Percentiles rank a stretch among this genome's conserved stretches.
Conservation (phyloP, 2,888 invertebrate genomes). For the Periphyllus acericola region DNA sequence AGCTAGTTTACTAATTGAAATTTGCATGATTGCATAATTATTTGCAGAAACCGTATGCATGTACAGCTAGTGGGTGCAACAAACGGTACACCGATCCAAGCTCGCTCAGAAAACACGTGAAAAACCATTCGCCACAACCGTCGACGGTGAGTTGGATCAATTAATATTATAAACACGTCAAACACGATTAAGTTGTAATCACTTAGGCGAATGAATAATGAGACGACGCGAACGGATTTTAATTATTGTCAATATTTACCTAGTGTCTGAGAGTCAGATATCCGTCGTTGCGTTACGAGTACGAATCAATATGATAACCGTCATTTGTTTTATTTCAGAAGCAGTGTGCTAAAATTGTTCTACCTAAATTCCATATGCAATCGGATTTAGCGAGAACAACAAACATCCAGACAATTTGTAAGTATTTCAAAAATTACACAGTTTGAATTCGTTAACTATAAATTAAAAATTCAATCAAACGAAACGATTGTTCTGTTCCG, state of each 20-base stretch:
- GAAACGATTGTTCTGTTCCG: too few species aligned
- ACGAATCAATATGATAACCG: not conserved
- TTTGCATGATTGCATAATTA: not conserved
- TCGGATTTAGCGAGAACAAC: not conserved
- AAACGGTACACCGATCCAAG: conserved; percentile 96
- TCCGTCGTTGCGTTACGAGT: not conserved
- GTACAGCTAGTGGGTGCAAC: conserved; percentile 85
- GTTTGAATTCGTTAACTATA: too few species aligned
- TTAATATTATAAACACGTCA: too few species aligned
- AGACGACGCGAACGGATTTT: not conserved
- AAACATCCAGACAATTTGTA: conserved; percentile 2
- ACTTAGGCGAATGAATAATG: not conserved
- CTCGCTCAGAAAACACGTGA: conserved; percentile 90
- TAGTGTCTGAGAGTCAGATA: too few species aligned
- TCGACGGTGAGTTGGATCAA: conserved; percentile 18
- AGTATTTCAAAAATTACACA: not conserved
- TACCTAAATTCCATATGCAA: not conserved
- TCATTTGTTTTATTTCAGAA: conserved; percentile 10
- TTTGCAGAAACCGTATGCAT: conserved; percentile 89
- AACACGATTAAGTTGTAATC: not conserved
- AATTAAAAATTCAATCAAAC: too few species aligned
- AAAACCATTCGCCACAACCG: conserved; percentile 74
- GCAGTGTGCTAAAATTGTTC: conserved; percentile 22
- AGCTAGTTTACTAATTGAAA: not conserved
- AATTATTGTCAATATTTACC: not conserved